Base-by-base conservation (phyloP, 1,140 invertebrate genomes). In the Philopotamus ludificatus region DNA sequence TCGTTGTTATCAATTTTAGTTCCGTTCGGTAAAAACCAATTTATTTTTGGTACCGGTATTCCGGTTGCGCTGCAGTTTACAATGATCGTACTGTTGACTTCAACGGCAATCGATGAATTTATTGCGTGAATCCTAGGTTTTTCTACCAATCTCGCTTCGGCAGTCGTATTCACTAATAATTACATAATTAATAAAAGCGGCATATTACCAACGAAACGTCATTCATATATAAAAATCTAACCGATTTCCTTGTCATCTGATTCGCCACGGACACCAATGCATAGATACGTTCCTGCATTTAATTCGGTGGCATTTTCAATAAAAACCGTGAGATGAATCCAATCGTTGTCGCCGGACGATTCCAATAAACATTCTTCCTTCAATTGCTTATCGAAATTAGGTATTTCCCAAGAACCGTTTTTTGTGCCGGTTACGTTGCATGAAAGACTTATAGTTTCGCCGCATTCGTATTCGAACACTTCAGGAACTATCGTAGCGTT, bases 261-360 rank as follows among this genome's bases (percentile, higher is more conserved):
- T 12, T 47, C n/a, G 15, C 22, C 44, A 26, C 57, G 9, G 18
- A 25, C 34, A 39, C 45, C 59, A 12, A 12, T 3, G 21, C 59
- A 62, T 18, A 8, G 9, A 26, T 62, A 62, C 3, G n/a, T 23
- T 34, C 59, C 59, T 51, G 50, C 25, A 15, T 39, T 2, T 50
- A 7, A 1, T 62, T 51, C 51, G 2, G 59, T 39, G 9, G 44
- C 12, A 39, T 62, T 62, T 51, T 62, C 51, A 39, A 62, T 51
- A 44, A 20, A 3, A 9, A 47, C 16, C 16, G 7, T 47, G 3
- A 20, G 12, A 20, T 15, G 7, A 9, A 15, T 16, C 15, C 15
- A 8, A 47, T 4, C 28, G 12, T 34, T 12, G 4, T 7, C 12
- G 4, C 4, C 12, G 4, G 28, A 4, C 12, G 4, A 7, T 34